phyloP scores from a whole-genome alignment of 64 coral and sea anemone genomes.

The Acropora yongei region DNA sequence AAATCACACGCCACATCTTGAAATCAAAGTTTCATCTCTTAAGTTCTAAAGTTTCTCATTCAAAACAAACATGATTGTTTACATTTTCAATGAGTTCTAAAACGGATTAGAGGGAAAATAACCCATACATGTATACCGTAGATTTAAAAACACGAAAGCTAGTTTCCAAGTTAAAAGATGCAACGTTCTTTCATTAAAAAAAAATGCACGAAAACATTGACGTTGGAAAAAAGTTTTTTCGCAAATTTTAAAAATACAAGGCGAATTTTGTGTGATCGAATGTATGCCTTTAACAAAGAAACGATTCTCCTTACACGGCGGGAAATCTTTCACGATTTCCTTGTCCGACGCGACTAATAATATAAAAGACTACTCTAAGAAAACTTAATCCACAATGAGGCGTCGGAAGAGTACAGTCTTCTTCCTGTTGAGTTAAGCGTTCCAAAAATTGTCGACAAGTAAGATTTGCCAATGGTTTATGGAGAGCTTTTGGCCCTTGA shows the following conservation, averaged over 20 bases:
- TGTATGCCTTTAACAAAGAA: background rate
- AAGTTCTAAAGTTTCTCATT: no score
- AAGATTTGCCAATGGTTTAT: background rate
- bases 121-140: background rate
- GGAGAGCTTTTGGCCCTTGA: background rate
- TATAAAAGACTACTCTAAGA: background rate
- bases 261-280: no score
- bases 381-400: no score
- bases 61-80: conserved; percentile 16
- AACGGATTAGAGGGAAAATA: background rate
- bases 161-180: background rate
- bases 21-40: background rate
- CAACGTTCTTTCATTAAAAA: background rate
- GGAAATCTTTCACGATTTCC: background rate
- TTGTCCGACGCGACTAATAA: background rate
- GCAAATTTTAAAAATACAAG: no score
- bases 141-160: background rate
- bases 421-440: background rate
- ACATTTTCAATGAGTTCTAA: background rate
- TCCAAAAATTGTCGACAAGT: background rate
- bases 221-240: no score
- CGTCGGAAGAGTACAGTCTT: background rate
- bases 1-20: background rate
- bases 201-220: no score
- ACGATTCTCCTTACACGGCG: background rate